Evolutionary conservation across 2,888 invertebrate species (phyloP).

Genomic region (Carcina quercana): DNA sequence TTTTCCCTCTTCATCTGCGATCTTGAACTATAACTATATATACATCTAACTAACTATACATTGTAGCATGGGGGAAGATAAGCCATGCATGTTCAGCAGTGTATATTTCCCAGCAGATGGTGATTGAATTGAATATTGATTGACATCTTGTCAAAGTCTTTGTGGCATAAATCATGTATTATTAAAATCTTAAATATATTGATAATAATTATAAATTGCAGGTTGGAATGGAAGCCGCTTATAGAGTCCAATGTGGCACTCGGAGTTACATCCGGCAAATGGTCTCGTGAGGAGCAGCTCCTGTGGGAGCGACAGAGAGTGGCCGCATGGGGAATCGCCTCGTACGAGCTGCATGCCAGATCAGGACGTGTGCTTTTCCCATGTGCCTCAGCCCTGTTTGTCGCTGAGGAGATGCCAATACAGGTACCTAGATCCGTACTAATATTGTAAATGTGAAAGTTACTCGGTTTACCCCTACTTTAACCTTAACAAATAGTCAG

Average conservation of each 20-base stretch:
- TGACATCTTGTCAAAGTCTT: no score
- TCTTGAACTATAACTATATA: no score
- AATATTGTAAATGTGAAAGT: no score
- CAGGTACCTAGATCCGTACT: constrained; percentile 45
- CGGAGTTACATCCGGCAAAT: constrained; percentile 71
- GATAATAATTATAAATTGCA: constrained; percentile 30
- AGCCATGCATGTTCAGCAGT: no score
- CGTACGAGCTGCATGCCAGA: constrained; percentile 89
- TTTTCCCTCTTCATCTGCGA: no score
- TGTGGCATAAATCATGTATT: no score
- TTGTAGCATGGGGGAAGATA: no score
- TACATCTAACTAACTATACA: no score
- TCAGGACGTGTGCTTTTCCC: constrained; percentile 94
- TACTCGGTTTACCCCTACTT: no score
- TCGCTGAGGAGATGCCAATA: constrained; percentile 73
- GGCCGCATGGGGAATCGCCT: constrained; percentile 94
- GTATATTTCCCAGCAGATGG: no score
- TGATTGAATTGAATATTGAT: no score
- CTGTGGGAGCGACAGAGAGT: constrained; percentile 93
- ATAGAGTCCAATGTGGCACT: constrained; percentile 84
- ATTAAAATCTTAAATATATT: not conserved
- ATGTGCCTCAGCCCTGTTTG: constrained; percentile 90
- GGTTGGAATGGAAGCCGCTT: constrained; percentile 86
- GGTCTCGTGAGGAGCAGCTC: constrained; percentile 92
- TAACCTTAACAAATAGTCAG: no score